A percentile compares a stretch with the other conserved stretches of the same genome.
phyloP scores from a whole-genome alignment of 2,113 vertebrate species.

The Megalops atlanticus region DNA sequence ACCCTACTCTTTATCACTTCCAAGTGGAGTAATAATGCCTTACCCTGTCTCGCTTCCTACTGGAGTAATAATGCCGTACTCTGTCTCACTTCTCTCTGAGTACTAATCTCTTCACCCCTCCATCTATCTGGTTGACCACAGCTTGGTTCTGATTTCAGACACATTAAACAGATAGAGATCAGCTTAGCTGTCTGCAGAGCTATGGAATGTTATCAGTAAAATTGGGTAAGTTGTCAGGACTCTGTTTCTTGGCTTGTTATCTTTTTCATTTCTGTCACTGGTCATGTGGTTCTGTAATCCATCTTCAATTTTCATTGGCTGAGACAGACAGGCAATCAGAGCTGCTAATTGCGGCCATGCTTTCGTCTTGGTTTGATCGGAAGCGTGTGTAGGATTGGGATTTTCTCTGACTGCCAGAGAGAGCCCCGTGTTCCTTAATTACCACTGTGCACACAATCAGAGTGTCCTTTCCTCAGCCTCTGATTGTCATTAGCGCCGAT shows the following conservation, averaged over 20 bases:
- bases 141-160: too few species aligned
- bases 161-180: too few species aligned
- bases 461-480: conserved; percentile 1
- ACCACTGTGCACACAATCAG: conserved; percentile 27
- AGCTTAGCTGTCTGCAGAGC: too few species aligned
- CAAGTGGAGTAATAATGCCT: conserved; percentile 10
- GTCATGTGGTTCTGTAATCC: background rate
- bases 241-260: background rate
- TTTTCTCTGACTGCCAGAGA: background rate
- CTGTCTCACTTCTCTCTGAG: background rate
- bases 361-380: background rate
- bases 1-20: background rate
- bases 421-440: conserved; percentile 18
- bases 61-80: conserved; percentile 6
- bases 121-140: too few species aligned
- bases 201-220: too few species aligned
- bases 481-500: conserved; percentile 24
- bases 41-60: background rate
- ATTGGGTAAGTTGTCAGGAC: too few species aligned
- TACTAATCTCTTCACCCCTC: background rate
- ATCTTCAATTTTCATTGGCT: conserved; percentile 21
- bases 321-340: conserved; percentile 33
- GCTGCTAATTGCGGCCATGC: conserved; percentile 19
- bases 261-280: background rate
- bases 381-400: background rate